A percentile compares a stretch with the other conserved stretches of the same genome.
phyloP scores from a whole-genome alignment of 2,888 invertebrate genomes.

The Nasonia oneida region DNA sequence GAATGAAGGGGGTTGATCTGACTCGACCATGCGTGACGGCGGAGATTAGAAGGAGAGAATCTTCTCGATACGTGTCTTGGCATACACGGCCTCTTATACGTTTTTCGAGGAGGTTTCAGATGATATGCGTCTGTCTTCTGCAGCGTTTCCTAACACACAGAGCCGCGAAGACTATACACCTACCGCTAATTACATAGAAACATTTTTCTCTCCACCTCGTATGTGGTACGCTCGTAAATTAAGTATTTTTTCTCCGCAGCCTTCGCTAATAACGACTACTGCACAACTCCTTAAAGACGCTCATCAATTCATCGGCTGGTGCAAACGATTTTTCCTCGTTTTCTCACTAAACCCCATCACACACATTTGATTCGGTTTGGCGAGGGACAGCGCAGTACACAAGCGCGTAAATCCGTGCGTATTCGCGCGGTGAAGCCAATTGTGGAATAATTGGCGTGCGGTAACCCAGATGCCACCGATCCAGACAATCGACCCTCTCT shows the following conservation, averaged over 20 bases:
- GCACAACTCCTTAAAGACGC: conserved; percentile 25
- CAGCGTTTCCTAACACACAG: background rate
- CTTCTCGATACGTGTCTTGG: background rate
- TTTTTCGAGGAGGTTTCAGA: background rate
- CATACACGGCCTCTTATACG: background rate
- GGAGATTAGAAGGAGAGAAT: conserved; percentile 30
- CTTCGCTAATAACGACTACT: background rate
- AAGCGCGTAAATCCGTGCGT: background rate
- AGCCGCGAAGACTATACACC: background rate
- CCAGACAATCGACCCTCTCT: conserved; percentile 57
- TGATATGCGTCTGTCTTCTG: background rate
- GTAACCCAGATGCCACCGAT: conserved; percentile 62
- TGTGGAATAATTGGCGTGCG: conserved; percentile 54
- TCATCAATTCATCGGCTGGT: conserved; percentile 30
- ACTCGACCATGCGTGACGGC: conserved; percentile 1
- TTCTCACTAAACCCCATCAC: background rate
- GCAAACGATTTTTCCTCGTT: background rate
- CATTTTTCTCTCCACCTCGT: conserved; percentile 7
- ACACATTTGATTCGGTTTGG: conserved; percentile 7
- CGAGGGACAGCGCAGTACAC: background rate
- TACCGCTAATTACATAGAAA: conserved; percentile 1
- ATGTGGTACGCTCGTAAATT: conserved; percentile 27
- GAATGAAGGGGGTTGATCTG: conserved; percentile 8
- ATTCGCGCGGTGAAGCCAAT: conserved; percentile 49
- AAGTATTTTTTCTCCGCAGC: background rate